phyloP scores from a whole-genome alignment of 2,888 invertebrate species.

The Caenorhabditis macrosperma region DNA sequence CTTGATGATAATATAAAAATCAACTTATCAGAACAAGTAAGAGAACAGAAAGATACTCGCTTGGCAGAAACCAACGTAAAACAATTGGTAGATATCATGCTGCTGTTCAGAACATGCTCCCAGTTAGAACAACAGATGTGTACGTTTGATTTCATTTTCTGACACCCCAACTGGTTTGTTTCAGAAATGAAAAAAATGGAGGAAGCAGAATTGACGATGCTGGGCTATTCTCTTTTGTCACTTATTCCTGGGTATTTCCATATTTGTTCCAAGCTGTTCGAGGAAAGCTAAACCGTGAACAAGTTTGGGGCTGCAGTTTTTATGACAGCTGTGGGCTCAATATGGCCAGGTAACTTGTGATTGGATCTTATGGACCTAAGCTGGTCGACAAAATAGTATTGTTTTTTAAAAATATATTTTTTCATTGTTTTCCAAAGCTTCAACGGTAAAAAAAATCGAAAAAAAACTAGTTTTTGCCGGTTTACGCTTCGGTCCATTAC shows the following conservation, averaged over 20 bases:
- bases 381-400: no score
- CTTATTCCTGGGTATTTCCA: slow-evolving; percentile 81
- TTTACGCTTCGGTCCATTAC: no score
- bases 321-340: slow-evolving; percentile 81
- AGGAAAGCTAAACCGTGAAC: slow-evolving; percentile 67
- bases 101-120: slow-evolving; percentile 50
- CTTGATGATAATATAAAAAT: not conserved
- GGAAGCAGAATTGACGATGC: slow-evolving; percentile 79
- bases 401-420: no score
- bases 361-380: no score
- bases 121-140: slow-evolving; percentile 46
- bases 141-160: no score
- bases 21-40: slow-evolving; percentile 2
- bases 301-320: slow-evolving; percentile 79
- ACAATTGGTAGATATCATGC: slow-evolving; percentile 36
- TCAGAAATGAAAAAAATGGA: slow-evolving; percentile 54
- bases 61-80: slow-evolving; percentile 15
- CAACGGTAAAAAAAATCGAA: no score
- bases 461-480: no score
- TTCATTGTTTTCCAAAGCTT: no score
- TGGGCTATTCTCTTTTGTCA: slow-evolving; percentile 81
- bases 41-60: slow-evolving; percentile 28
- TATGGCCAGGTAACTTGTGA: slow-evolving; percentile 80
- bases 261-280: slow-evolving; percentile 80
- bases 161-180: no score